These are phyloP conservation scores for Rapana venosa DNA, from an alignment of 2,888 invertebrate species.

Conservation along the genomic window DNA sequence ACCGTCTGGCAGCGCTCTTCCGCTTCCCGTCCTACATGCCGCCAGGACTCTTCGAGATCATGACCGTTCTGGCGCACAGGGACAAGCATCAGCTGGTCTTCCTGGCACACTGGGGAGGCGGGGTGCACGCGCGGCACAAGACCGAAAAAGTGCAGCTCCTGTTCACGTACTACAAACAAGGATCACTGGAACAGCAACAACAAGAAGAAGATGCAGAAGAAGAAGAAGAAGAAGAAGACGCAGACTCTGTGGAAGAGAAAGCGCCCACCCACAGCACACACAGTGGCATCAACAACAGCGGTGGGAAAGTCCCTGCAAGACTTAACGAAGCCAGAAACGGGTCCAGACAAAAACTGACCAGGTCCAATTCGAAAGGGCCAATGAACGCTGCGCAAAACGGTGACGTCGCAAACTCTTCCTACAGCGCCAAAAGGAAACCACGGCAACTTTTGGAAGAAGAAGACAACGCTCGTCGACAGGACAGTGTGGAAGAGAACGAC, in stretches of 20 bases:
- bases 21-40: slow-evolving; percentile 73
- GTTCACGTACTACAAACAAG: slow-evolving; percentile 46
- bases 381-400: not conserved
- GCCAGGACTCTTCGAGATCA: slow-evolving; percentile 73
- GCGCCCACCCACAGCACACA: not conserved
- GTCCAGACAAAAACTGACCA: not conserved
- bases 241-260: not conserved
- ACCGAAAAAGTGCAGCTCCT: slow-evolving; percentile 54
- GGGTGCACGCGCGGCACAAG: slow-evolving; percentile 67
- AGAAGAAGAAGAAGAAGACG: not conserved
- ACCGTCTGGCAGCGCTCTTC: slow-evolving; percentile 61
- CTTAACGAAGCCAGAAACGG: not conserved
- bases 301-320: not conserved
- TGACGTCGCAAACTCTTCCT: not conserved
- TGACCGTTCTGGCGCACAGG: slow-evolving; percentile 65
- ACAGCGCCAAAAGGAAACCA: not conserved
- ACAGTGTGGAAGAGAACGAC: slow-evolving; percentile 3
- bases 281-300: not conserved
- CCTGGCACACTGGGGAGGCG: slow-evolving; percentile 71
- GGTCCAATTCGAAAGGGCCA: not conserved
- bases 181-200: not conserved
- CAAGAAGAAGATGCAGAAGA: not conserved
- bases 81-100: slow-evolving; percentile 61
- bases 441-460: not conserved
- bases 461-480: not conserved